Evolutionary conservation across 2,888 invertebrate genomes (phyloP).

Genomic region (Spilosoma lubricipeda): DNA sequence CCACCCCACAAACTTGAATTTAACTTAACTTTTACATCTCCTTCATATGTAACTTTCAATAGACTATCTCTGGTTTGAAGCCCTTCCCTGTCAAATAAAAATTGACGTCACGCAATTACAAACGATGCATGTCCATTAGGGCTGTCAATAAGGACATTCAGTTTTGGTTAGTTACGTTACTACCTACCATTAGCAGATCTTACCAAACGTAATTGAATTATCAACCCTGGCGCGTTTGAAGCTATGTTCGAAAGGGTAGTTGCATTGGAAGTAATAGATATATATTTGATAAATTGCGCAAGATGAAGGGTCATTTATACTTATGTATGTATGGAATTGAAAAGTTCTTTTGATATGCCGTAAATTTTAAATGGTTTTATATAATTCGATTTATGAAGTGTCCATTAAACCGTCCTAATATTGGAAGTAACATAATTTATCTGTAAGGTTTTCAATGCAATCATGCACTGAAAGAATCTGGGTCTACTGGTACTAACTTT

Average conservation of each 20-base stretch:
- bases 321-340: too few species aligned
- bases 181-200: constrained; percentile 2
- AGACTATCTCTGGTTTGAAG: background rate
- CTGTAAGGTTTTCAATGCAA: too few species aligned
- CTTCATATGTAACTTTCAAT: too few species aligned
- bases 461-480: too few species aligned
- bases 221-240: background rate
- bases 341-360: too few species aligned
- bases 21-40: too few species aligned
- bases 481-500: too few species aligned
- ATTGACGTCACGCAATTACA: background rate
- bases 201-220: constrained; percentile 5
- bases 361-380: background rate
- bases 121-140: constrained; percentile 4
- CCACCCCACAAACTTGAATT: too few species aligned
- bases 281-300: background rate
- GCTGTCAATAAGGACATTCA: constrained; percentile 1
- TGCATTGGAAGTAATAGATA: background rate
- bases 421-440: too few species aligned
- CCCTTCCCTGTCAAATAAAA: background rate
- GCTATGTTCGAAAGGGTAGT: background rate
- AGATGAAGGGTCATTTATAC: background rate
- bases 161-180: constrained; percentile 3
- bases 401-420: background rate
- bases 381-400: background rate